phyloP scores from a whole-genome alignment of 1,140 invertebrate genomes.

The Drosophila pectinifera region DNA sequence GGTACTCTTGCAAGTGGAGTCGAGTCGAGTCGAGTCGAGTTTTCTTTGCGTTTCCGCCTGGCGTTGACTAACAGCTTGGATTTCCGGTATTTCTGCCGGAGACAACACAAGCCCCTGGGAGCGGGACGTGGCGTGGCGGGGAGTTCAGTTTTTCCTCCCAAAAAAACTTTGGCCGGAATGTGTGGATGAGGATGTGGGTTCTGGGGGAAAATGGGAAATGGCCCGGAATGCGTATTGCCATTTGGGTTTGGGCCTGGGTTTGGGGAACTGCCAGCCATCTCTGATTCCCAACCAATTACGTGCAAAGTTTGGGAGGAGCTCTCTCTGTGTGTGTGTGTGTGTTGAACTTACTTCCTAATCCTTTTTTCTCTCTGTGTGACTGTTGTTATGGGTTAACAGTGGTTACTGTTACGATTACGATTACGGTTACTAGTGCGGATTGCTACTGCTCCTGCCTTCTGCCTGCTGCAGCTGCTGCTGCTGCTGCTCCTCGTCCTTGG shows the following conservation, averaged over 20 bases:
- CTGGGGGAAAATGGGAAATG: slow-evolving; percentile 6
- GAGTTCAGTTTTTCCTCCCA: neutral
- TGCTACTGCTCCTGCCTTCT: slow-evolving; percentile 14
- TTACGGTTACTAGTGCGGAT: slow-evolving; percentile 49
- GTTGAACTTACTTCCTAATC: slow-evolving; percentile 7
- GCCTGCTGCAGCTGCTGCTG: neutral
- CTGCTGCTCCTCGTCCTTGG: neutral
- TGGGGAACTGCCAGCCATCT: slow-evolving; percentile 32
- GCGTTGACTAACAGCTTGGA: slow-evolving; percentile 75
- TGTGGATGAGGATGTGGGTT: slow-evolving; percentile 22
- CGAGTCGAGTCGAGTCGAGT: slow-evolving; percentile 32
- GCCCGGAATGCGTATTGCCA: slow-evolving; percentile 25
- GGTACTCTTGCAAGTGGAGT: slow-evolving; percentile 57
- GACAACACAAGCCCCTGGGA: slow-evolving; percentile 22
- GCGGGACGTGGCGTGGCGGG: neutral
- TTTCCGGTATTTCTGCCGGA: slow-evolving; percentile 51
- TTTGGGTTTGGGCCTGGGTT: neutral
- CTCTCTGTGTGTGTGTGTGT: slow-evolving; percentile 5
- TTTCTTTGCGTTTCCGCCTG: slow-evolving; percentile 68
- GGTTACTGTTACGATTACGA: slow-evolving; percentile 51
- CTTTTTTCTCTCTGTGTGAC: slow-evolving; percentile 11
- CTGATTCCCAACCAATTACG: slow-evolving; percentile 72
- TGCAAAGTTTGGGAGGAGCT: slow-evolving; percentile 22
- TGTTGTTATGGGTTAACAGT: slow-evolving; percentile 57
- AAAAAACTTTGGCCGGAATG: slow-evolving; percentile 44